These are phyloP conservation scores for Copsychus sechellarum DNA, from an alignment of 2,113 vertebrate genomes.

Conservation along the genomic window DNA sequence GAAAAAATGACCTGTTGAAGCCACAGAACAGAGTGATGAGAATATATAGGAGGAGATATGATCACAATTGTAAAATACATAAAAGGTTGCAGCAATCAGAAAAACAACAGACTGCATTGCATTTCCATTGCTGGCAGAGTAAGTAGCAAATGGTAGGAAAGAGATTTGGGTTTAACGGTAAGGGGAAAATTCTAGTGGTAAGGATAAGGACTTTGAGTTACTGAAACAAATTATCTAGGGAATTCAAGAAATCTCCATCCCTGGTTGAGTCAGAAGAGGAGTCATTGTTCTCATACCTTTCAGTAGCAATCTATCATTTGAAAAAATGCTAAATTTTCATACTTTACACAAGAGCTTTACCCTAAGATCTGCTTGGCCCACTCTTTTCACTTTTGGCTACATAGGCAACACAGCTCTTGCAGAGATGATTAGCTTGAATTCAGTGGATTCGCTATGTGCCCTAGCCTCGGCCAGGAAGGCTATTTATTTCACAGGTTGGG, in stretches of 20 bases:
- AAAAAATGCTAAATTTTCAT: background rate
- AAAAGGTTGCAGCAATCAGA: background rate
- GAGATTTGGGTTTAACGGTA: background rate
- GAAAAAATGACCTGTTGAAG: background rate
- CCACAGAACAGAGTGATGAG: background rate
- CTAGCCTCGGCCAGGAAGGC: background rate
- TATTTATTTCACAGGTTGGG: background rate
- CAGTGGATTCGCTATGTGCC: background rate
- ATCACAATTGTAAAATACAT: background rate
- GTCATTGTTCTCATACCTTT: background rate
- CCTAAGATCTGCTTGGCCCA: background rate
- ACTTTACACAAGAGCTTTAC: background rate
- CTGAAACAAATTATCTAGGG: background rate
- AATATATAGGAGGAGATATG: background rate
- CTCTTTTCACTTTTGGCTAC: background rate
- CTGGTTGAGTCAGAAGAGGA: background rate
- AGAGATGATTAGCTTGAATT: background rate
- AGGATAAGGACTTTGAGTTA: background rate
- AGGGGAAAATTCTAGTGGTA: background rate
- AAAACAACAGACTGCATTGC: background rate
- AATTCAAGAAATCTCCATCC: background rate
- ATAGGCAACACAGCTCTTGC: background rate
- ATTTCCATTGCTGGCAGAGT: background rate
- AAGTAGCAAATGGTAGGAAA: background rate
- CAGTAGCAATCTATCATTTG: background rate